Evolutionary conservation across 2,888 invertebrate genomes (phyloP), one percentile per base, ranked within the genome.

Genomic region (Thymelicus lineola): DNA sequence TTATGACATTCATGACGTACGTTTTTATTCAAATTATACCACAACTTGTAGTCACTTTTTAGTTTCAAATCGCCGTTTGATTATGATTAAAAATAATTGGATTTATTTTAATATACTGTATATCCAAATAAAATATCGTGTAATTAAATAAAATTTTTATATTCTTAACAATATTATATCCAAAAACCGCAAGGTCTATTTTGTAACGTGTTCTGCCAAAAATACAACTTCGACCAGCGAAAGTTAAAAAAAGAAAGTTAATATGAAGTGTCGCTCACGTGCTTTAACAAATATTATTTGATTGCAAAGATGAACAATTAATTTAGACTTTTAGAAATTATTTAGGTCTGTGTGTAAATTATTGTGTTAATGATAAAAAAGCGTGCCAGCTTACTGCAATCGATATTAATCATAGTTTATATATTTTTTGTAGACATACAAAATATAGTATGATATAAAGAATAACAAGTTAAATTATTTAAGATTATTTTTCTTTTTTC

Each of bases 401-500:
- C 12, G 12, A 42, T 42, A 42, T 1, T 42, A 10, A 42, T 42
- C 9, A 42, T 42, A 12, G 42, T 42, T 12, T 3, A 42, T 3
- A 42, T 12, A 12, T 42, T 42, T 42, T 12, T 28, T 28, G 5
- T 1, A 28, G 28, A 28, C 28, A 28, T 28, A 28, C 28, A 28
- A 28, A 28, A 28, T 20, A 20, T 28, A 28, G 28, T 28, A 3
- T 28, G 3, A 0, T 2, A 28, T 28, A 28, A 28, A 28, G 1
- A 28, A 28, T 28, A 28, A 28, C 28, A 28, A 28, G 28, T n/a
- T n/a, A 1, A 42, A 4, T 0, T 42, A 42, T 42, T 9, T 42
- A 42, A 42, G 15, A 6, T 42, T 66, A 50, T 63, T 57, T 70
- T 70, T 72, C 48, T 70, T 66, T 64, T 93, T 93, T 75, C 91